These are phyloP conservation scores for Chrysolina haemoptera DNA, from an alignment of 2,888 invertebrate genomes.

Conservation along the genomic window DNA sequence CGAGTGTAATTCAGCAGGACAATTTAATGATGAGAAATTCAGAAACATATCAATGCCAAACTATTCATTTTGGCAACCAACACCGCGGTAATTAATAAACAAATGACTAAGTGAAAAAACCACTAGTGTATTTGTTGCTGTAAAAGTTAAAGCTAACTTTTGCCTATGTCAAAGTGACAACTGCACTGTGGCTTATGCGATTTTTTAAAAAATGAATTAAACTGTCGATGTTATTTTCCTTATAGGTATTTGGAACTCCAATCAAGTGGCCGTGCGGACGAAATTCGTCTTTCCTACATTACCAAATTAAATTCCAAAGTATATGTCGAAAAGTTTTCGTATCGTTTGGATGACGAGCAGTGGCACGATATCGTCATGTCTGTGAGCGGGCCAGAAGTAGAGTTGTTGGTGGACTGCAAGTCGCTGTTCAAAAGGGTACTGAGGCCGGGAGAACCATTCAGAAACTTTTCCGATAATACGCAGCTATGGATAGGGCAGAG, in stretches of 20 bases:
- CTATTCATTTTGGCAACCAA: too few species aligned
- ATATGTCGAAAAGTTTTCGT: conserved; percentile 89
- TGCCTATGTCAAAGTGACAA: too few species aligned
- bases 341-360: conserved; percentile 87
- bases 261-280: conserved; percentile 90
- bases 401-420: conserved; percentile 90
- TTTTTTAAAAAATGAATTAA: too few species aligned
- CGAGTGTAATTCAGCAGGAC: too few species aligned
- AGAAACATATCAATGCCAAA: too few species aligned
- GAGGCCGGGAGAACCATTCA: conserved; percentile 79
- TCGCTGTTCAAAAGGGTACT: conserved; percentile 87
- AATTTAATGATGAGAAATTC: too few species aligned
- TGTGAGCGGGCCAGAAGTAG: conserved; percentile 87
- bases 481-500: conserved; percentile 92
- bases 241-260: conserved; percentile 89
- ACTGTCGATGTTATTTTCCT: too few species aligned
- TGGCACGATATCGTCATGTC: conserved; percentile 92
- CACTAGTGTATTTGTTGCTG: too few species aligned
- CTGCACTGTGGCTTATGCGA: too few species aligned
- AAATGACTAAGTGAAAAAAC: too few species aligned
- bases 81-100: too few species aligned
- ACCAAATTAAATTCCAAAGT: conserved; percentile 72
- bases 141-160: too few species aligned
- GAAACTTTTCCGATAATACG: conserved; percentile 82
- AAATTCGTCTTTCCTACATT: conserved; percentile 88